phyloP scores from a whole-genome alignment of 2,113 vertebrate species.

The Hirundichthys speculiger region DNA sequence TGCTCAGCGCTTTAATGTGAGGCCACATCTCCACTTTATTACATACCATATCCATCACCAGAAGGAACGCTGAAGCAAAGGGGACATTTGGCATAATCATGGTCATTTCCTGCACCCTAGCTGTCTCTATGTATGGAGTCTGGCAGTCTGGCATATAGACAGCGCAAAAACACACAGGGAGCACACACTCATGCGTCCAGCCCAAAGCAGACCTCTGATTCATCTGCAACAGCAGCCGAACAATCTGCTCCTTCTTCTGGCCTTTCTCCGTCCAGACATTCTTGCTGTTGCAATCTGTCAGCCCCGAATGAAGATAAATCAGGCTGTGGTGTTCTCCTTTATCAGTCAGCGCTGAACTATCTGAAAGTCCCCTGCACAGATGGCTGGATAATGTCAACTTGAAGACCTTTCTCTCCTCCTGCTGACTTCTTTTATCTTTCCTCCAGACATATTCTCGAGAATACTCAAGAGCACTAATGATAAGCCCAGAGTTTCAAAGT shows the following conservation, averaged over 20 bases:
- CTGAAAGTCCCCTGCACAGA: constrained; percentile 73
- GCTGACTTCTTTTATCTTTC: constrained; percentile 56
- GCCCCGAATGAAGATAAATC: constrained; percentile 83
- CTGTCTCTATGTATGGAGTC: constrained; percentile 71
- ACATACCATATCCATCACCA: constrained; percentile 69
- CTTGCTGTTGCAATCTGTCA: constrained; percentile 70
- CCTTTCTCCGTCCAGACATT: constrained; percentile 67
- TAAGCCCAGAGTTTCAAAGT: constrained; percentile 49
- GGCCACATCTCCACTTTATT: constrained; percentile 37
- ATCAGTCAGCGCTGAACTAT: constrained; percentile 77
- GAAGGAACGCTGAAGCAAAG: constrained; percentile 40
- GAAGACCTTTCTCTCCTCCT: constrained; percentile 41
- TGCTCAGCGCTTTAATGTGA: constrained; percentile 5
- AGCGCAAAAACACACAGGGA: constrained; percentile 65
- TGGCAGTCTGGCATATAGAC: constrained; percentile 70
- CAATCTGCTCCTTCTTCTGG: constrained; percentile 81
- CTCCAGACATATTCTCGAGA: constrained; percentile 56
- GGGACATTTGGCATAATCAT: constrained; percentile 63
- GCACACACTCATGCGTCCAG: constrained; percentile 65
- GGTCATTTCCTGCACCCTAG: constrained; percentile 69
- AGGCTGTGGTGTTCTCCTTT: constrained; percentile 59
- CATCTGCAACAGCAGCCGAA: constrained; percentile 68
- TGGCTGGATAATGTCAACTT: constrained; percentile 80
- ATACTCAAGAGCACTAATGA: constrained; percentile 47
- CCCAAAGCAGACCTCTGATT: constrained; percentile 63